Base-by-base conservation (phyloP, 1,140 invertebrate genomes). In the Platyura marginata region DNA sequence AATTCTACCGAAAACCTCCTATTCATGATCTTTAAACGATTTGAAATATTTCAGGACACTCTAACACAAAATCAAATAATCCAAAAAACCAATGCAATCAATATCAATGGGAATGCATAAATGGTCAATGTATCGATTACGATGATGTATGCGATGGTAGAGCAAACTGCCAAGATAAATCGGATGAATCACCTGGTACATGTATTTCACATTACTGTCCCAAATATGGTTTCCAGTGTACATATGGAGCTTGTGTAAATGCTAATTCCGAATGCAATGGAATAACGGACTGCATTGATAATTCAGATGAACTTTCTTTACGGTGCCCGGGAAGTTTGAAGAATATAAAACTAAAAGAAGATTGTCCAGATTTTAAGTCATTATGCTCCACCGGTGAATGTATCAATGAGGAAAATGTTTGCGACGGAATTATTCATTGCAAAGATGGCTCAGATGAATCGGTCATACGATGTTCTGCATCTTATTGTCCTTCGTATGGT, bases 161-260 rank as follows among this genome's bases (percentile, higher is more conserved):
- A 20, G 46, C 51, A 29, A 75, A 85, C 53, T 87, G 82, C 53
- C 45, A 47, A 15, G 80, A 82, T 53, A 63, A 61, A 5, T 68
- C 69, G 2, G 77, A 80, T 49, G 77, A 81, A 57, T 64, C 50
- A 0, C 20, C 57, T 2, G 38, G 44, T 10, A 38, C 42, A 9
- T 43, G 58, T 0, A 67, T 65, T 42, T 50, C 54, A 0, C 52
- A 50, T 5, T 46, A 43, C 1, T 71, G 69, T 51, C 54, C 57
- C 2, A 41, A 45, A 0, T 51, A 62, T 41, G 48, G 61, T 22
- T 70, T 63, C 45, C 58, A 61, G 23, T 73, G 70, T 42, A 56
- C 56, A 2, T 71, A 71, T 44, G 70, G 73, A 47, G 74, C 69
- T 23, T 86, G 81, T 50, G 72, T 81, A 21, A 62, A 74, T 47